Evolutionary conservation across 2,888 invertebrate genomes (phyloP).

Genomic region (Suillia variegata): DNA sequence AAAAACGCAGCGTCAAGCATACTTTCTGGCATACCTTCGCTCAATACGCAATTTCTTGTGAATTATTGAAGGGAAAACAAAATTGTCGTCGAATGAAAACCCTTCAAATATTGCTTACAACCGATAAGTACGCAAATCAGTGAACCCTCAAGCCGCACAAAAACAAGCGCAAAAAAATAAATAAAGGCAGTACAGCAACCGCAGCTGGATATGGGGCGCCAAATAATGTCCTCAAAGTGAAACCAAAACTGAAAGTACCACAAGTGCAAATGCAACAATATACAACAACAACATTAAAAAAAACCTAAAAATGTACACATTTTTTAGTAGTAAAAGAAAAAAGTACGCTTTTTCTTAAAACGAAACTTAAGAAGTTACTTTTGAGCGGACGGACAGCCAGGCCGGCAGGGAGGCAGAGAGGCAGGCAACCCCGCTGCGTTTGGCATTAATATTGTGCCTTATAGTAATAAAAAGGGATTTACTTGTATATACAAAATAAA

Average conservation of each 20-base stretch:
- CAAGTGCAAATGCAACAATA: neutral
- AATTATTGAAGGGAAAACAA: neutral
- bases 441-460: slow-evolving; percentile 4
- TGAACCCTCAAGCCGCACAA: neutral
- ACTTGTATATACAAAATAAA: neutral
- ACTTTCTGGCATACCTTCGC: too few species aligned
- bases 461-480: slow-evolving; percentile 8
- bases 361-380: neutral
- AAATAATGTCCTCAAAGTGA: slow-evolving; percentile 33
- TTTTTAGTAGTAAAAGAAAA: too few species aligned
- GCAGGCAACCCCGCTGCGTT: slow-evolving; percentile 12
- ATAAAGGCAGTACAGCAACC: too few species aligned
- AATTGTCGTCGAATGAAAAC: too few species aligned
- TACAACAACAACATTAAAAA: too few species aligned
- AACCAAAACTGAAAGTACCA: neutral
- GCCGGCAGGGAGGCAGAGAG: neutral
- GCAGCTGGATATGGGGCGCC: slow-evolving; percentile 37
- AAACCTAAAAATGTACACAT: neutral
- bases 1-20: too few species aligned
- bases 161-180: too few species aligned
- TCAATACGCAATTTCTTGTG: neutral
- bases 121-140: neutral
- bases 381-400: neutral
- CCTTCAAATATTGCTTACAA: neutral
- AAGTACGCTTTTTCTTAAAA: neutral